A percentile compares a stretch with the other conserved stretches of the same genome.
Conservation (phyloP, 2,113 vertebrate genomes). For the Hyperoodon ampullatus region DNA sequence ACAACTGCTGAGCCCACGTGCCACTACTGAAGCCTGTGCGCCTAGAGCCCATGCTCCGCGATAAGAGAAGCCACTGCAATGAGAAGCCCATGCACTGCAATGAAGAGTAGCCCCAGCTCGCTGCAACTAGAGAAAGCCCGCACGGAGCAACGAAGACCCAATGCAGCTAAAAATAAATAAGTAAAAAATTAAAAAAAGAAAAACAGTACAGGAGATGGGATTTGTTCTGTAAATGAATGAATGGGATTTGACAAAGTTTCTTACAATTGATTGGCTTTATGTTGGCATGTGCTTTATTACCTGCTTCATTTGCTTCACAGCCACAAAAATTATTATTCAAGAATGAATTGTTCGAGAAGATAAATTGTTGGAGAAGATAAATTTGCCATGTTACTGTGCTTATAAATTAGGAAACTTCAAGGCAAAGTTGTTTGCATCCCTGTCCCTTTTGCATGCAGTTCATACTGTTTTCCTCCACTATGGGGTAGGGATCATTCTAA, state of each 20-base stretch:
- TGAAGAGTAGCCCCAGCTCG: no score
- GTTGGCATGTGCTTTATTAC: not conserved
- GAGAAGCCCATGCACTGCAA: no score
- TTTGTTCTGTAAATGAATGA: slow-evolving; percentile 5
- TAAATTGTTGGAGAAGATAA: not conserved
- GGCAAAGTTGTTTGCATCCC: not conserved
- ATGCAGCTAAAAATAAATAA: no score
- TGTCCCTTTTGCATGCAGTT: not conserved
- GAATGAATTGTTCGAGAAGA: not conserved
- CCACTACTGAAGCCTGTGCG: no score
- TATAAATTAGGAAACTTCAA: not conserved
- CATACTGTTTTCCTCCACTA: not conserved
- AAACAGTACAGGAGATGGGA: not conserved
- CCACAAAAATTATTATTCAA: not conserved
- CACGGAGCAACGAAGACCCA: no score
- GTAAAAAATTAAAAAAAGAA: no score
- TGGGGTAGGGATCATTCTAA: not conserved
- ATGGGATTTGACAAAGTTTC: not conserved
- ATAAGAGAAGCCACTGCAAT: no score
- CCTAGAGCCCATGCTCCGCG: no score
- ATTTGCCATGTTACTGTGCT: not conserved
- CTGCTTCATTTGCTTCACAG: not conserved
- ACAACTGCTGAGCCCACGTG: no score
- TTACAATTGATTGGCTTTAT: not conserved
- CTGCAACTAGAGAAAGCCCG: no score